Conservation (phyloP, 37 sponge, comb jelly and placozoan species). For the Theonella swinhoei region DNA sequence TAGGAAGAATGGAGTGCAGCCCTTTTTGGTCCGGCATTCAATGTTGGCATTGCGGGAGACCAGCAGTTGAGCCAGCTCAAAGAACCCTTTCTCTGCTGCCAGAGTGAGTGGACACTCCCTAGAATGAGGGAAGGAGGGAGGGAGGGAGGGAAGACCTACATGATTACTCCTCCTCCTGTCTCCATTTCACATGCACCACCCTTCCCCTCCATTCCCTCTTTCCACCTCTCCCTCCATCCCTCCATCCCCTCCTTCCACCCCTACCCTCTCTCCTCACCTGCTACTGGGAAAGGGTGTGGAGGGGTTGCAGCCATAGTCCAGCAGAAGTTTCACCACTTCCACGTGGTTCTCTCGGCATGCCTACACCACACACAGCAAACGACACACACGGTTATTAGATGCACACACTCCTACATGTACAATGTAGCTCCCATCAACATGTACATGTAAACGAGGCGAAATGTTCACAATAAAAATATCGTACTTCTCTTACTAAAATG, state of each 20-base stretch:
- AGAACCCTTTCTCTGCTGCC: constrained; percentile 93
- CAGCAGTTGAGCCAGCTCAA: constrained; percentile 83
- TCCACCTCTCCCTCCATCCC: too few relatives aligned
- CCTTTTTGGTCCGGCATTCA: constrained; percentile 96
- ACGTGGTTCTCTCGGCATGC: constrained; percentile 99
- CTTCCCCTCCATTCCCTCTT: too few relatives aligned
- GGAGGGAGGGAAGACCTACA: neutral
- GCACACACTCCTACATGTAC: neutral
- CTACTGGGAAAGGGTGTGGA: constrained; percentile 97
- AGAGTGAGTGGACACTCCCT: constrained; percentile 96
- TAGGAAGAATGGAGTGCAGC: constrained; percentile 95
- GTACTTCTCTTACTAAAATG: too few relatives aligned
- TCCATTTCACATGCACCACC: too few relatives aligned
- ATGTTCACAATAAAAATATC: too few relatives aligned
- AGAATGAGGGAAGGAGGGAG: neutral
- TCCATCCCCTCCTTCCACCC: too few relatives aligned
- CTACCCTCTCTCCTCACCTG: too few relatives aligned
- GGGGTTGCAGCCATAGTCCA: constrained; percentile 94
- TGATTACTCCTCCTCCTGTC: too few relatives aligned
- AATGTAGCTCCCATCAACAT: neutral
- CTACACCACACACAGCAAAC: constrained; percentile 19
- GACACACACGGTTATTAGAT: neutral
- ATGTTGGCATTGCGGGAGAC: constrained; percentile 83
- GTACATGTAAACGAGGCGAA: neutral
- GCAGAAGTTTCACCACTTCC: constrained; percentile 90